Evolutionary conservation across 1,140 invertebrate species (phyloP), one percentile per base, ranked within the genome.

Genomic region (Zaprionus vittiger): DNA sequence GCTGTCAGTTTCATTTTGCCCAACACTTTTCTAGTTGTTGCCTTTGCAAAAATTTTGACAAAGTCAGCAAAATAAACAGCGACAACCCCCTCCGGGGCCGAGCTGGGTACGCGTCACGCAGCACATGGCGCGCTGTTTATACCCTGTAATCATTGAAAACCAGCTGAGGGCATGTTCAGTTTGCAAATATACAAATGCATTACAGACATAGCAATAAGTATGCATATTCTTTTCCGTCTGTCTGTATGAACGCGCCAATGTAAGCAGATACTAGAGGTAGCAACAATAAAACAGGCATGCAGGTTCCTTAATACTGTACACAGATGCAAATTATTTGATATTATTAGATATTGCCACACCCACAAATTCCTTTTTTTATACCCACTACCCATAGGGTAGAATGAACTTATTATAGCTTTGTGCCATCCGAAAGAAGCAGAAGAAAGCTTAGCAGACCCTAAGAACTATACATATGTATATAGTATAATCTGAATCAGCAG

Each of bases 1-100:
- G 49, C 83, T 84, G 81, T 85, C 78, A 72, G 82, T 57, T 80
- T 71, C 66, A 76, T 54, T 56, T 54, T 31, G 47, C 47, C 65
- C 81, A 85, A 82, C 85, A 80, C 61, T 66, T 80, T 64, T 69
- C 83, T 77, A 70, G 80, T 61, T 77, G 80, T 55, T 76, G 65
- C 66, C 61, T 74, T 82, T 82, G 75, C 70, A 82, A 77, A 28
- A 73, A 73, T 85, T 85, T 85, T 82, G 79, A 81, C 79, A 81
- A 79, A 79, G 72, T 85, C 82, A 70, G 71, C 78, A 55, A 65
- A 76, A 59, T 41, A 68, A 73, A 66, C 68, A 64, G 52, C 52
- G 38, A 71, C 52, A 56, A 56, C 71, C 56, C 34, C 41, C 41
- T 17, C 41, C n/a, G 41, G 41, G 41, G 41, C 41, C 71, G 26